Evolutionary conservation across 2,797 vertebrate genomes (phyloP), one percentile per base, ranked within the genome.

Genomic region (Amniataba percoides): DNA sequence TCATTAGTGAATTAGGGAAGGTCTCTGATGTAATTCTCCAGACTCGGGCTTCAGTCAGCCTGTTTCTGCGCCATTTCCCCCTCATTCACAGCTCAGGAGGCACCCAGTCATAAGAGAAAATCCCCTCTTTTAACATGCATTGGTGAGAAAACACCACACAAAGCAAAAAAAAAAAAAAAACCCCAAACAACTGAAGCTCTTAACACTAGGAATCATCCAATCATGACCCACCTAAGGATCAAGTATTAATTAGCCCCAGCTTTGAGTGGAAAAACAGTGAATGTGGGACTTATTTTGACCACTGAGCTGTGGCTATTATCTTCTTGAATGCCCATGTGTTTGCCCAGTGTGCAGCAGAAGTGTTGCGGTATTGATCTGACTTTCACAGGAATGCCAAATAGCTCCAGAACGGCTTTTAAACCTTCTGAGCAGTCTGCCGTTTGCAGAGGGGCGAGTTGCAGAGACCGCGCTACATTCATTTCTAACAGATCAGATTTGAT

Each of bases 1-100:
- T 70, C 40, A 67, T 83, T 65, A 66, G 57, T 31, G 31, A 45
- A 27, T 71, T 67, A 72, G 48, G 63, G 19, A 45, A 16, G 23
- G 60, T 58, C 36, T 61, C 21, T 56, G 74, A 67, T 75, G 57
- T 58, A 7, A 46, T 49, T 71, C 58, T 71, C 53, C 58, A 11
- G 36, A 62, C 13, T 64, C 23, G 2, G 31, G 62, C 51, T 39
- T 69, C 15, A 8, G 19, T 36, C 48, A 49, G 8, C 15, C 23
- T 74, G 27, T 56, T 23, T 72, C 40, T 56, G 27, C 49, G 18
- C 59, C 40, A 49, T 36, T 64, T 21, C 13, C 48, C 12, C 31
- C 7, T 40, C 52, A 40, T 56, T 71, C 27, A 25, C 40, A 60
- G 56, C 57, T 53, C 61, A 48, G 49, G 45, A 71, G 65, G 12